These are phyloP conservation scores for Nesogale talazaci DNA, from an alignment of 2,113 vertebrate genomes.

Conservation along the genomic window DNA sequence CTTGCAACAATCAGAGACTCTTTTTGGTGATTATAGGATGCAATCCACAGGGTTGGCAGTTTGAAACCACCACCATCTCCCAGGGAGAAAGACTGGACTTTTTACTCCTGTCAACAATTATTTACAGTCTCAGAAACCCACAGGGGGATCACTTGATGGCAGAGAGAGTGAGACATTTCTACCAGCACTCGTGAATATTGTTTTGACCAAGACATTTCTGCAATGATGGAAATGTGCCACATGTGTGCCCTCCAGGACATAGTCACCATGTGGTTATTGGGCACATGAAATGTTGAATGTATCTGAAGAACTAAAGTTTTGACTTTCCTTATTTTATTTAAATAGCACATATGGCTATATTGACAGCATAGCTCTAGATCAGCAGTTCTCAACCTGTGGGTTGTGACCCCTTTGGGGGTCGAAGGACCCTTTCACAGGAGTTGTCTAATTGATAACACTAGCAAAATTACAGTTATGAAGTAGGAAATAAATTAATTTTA, in stretches of 20 bases:
- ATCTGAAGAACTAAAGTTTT: background rate
- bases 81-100: too few relatives aligned
- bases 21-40: background rate
- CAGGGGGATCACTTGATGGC: too few relatives aligned
- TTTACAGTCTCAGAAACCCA: too few relatives aligned
- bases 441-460: too few relatives aligned
- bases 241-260: background rate
- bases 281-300: background rate
- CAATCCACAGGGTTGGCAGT: too few relatives aligned
- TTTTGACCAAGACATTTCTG: background rate
- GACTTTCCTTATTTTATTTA: slow-evolving; percentile 7
- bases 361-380: background rate
- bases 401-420: too few relatives aligned
- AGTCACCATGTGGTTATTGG: background rate
- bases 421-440: too few relatives aligned
- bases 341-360: slow-evolving; percentile 20
- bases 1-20: background rate
- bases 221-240: background rate
- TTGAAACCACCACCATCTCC: too few relatives aligned
- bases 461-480: too few relatives aligned
- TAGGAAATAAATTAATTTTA: too few relatives aligned
- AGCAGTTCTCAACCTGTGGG: background rate
- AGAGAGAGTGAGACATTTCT: background rate
- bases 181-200: background rate
- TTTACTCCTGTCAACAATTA: too few relatives aligned